These are phyloP conservation scores for Resseliella maxima DNA, from an alignment of 2,888 invertebrate species.

Conservation along the genomic window DNA sequence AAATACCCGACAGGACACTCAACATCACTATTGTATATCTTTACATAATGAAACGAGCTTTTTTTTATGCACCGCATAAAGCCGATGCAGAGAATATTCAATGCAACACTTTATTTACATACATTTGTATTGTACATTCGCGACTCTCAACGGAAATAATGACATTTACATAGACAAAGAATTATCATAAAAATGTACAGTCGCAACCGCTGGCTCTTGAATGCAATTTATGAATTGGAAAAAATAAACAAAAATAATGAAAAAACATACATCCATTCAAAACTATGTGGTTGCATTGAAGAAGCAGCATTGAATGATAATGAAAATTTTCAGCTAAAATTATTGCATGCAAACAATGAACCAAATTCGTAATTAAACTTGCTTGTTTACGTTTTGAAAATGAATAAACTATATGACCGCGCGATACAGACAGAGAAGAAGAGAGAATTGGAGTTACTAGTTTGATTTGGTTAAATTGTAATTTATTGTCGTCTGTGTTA, in stretches of 20 bases:
- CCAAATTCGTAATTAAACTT: neutral
- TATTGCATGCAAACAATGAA: neutral
- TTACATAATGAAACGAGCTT: neutral
- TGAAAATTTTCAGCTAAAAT: neutral
- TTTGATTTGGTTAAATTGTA: slow-evolving; percentile 28
- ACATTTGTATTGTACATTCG: neutral
- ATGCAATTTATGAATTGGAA: too few species aligned
- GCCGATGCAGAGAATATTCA: neutral
- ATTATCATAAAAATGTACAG: slow-evolving; percentile 30
- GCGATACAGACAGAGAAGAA: neutral
- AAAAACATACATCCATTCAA: neutral
- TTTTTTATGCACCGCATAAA: neutral
- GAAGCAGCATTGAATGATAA: neutral
- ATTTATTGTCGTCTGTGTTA: slow-evolving; percentile 15
- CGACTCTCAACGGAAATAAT: neutral
- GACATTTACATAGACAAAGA: slow-evolving; percentile 5
- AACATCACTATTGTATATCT: neutral
- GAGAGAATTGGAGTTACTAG: too few species aligned
- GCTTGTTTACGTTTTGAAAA: neutral
- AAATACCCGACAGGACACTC: neutral
- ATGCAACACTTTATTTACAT: slow-evolving; percentile 19
- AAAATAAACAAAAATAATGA: neutral
- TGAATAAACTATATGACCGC: neutral
- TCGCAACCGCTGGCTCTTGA: neutral
- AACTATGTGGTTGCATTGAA: neutral